These are phyloP conservation scores for Megalonaias nervosa DNA, from an alignment of 1,140 invertebrate species.

Conservation along the genomic window DNA sequence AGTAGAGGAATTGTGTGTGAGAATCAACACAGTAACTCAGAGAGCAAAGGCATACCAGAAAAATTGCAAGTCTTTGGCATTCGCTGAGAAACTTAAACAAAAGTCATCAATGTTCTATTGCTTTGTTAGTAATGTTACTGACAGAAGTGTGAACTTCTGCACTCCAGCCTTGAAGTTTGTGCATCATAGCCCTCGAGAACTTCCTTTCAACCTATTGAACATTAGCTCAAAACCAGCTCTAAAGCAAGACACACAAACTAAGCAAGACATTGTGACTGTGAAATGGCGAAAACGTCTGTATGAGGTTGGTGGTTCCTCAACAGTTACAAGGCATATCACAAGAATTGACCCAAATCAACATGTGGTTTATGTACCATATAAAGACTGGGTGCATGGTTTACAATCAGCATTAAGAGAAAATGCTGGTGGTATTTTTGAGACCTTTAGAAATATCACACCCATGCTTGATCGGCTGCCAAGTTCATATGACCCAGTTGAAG, in stretches of 20 bases:
- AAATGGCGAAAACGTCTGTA: constrained; percentile 30
- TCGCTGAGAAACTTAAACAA: constrained; percentile 30
- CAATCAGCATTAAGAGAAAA: constrained; percentile 9
- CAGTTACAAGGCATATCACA: constrained; percentile 1
- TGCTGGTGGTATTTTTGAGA: constrained; percentile 18
- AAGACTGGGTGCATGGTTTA: constrained; percentile 16
- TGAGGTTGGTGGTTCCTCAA: neutral
- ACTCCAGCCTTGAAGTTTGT: constrained; percentile 31
- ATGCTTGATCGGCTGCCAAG: constrained; percentile 5
- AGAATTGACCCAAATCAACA: constrained; percentile 22
- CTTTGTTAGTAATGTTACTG: constrained; percentile 28
- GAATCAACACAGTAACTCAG: constrained; percentile 28
- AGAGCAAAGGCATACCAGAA: constrained; percentile 36
- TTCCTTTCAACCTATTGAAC: constrained; percentile 32
- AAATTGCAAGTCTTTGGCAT: constrained; percentile 28
- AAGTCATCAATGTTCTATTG: constrained; percentile 32
- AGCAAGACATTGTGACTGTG: constrained; percentile 12
- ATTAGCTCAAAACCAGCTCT: constrained; percentile 25
- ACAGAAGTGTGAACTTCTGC: constrained; percentile 17
- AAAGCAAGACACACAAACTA: constrained; percentile 9
- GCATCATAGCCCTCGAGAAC: neutral
- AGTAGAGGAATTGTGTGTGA: constrained; percentile 30
- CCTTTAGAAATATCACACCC: neutral
- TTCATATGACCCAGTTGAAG: constrained; percentile 14
- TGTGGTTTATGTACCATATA: constrained; percentile 10